Conservation (phyloP, 2,888 invertebrate genomes). For the Drosophila nigricruria region DNA sequence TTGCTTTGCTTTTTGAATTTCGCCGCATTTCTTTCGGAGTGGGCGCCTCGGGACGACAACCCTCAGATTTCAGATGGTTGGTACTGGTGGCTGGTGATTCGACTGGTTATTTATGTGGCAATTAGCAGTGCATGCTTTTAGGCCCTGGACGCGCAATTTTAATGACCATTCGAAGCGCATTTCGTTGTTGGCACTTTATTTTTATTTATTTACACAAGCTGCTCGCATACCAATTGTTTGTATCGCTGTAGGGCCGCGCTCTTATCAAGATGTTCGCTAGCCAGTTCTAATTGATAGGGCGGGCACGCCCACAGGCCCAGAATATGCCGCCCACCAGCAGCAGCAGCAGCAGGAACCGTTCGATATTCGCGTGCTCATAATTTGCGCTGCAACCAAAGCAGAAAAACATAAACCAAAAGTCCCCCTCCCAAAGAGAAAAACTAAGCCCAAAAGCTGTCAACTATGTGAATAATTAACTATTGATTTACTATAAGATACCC, state of each 20-base stretch:
- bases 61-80: conserved; percentile 14
- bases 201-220: conserved; percentile 71
- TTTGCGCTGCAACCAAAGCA: conserved; percentile 48
- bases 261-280: conserved; percentile 78
- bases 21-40: too few species aligned
- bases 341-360: conserved; percentile 51
- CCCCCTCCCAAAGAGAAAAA: conserved; percentile 19
- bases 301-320: conserved; percentile 61
- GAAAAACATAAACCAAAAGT: conserved; percentile 30
- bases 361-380: conserved; percentile 77
- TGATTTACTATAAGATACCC: conserved; percentile 18
- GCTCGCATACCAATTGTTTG: conserved; percentile 47
- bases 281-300: conserved; percentile 77
- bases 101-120: conserved; percentile 76
- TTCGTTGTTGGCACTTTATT: conserved; percentile 77
- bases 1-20: conserved; percentile 5
- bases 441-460: conserved; percentile 25
- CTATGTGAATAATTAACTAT: not conserved
- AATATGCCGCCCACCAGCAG: conserved; percentile 35
- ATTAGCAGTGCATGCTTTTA: conserved; percentile 73
- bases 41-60: conserved; percentile 15
- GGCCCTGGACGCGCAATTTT: conserved; percentile 57
- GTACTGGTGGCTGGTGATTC: conserved; percentile 39
- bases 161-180: conserved; percentile 81
- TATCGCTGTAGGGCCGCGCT: conserved; percentile 31